Percentiles rank a stretch among this genome's conserved stretches.
Conservation (phyloP, 2,888 invertebrate species). For the Papilio demoleus region DNA sequence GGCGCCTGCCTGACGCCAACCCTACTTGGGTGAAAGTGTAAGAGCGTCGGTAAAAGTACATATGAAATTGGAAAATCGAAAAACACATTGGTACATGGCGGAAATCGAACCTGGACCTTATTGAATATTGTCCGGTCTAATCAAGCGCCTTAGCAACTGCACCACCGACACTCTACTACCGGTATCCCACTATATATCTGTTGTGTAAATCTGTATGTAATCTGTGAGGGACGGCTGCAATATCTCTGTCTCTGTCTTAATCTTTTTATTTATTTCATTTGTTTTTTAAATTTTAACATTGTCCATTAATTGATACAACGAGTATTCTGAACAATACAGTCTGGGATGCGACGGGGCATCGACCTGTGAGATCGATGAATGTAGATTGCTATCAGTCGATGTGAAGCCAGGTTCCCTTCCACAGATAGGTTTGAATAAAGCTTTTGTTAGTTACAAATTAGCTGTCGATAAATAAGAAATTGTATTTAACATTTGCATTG, state of each 20-base stretch:
- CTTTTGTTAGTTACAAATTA: constrained; percentile 4
- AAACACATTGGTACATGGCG: no score
- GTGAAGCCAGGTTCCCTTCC: neutral
- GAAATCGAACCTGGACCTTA: no score
- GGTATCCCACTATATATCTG: no score
- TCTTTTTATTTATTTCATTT: constrained; percentile 11
- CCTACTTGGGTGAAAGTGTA: no score
- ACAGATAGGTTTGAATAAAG: neutral
- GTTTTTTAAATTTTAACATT: constrained; percentile 9
- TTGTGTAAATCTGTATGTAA: no score
- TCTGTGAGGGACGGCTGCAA: neutral
- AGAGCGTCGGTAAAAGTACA: no score
- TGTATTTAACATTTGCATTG: neutral
- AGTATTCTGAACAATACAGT: constrained; percentile 35
- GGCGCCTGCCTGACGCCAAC: no score
- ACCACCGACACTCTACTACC: no score
- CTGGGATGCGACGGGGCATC: constrained; percentile 31
- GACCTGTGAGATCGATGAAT: constrained; percentile 18
- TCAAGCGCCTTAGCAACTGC: no score
- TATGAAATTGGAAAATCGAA: no score
- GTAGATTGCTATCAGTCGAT: constrained; percentile 16
- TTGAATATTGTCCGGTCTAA: no score
- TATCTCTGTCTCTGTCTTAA: neutral
- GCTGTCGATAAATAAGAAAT: neutral
- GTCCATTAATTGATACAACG: constrained; percentile 19